A percentile compares a stretch with the other conserved stretches of the same genome.
Evolutionary conservation across 2,797 vertebrate species (phyloP).

Genomic region (Calcarius lapponicus): DNA sequence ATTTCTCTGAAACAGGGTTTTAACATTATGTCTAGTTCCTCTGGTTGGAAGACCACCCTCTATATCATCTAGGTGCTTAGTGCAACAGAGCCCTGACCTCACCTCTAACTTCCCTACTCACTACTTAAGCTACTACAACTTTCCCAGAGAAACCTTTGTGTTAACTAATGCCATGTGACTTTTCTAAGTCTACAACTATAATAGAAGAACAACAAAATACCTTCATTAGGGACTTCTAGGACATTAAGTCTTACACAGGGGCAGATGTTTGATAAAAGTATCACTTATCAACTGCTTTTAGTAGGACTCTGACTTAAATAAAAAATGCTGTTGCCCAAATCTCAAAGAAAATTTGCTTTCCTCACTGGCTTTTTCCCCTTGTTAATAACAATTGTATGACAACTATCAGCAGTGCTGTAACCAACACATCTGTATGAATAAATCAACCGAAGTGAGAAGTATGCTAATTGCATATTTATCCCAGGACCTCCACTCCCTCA

Average conservation of each 20-base stretch:
- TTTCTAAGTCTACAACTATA: background rate
- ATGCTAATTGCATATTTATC: background rate
- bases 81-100: background rate
- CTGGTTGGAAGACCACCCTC: background rate
- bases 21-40: background rate
- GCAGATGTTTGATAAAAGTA: background rate
- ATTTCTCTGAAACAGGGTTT: background rate
- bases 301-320: background rate
- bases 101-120: background rate
- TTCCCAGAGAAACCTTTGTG: background rate
- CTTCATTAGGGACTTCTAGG: background rate
- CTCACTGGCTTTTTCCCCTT: background rate
- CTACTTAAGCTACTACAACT: background rate
- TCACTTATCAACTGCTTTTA: background rate
- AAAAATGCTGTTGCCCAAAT: background rate
- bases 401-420: background rate
- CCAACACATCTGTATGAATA: background rate
- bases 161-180: background rate
- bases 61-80: background rate
- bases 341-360: background rate
- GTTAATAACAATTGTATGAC: background rate
- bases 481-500: background rate
- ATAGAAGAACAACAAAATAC: background rate
- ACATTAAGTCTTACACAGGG: background rate
- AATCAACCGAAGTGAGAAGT: background rate